Base-by-base conservation (phyloP, 2,797 vertebrate species). In the Diceros bicornis region DNA sequence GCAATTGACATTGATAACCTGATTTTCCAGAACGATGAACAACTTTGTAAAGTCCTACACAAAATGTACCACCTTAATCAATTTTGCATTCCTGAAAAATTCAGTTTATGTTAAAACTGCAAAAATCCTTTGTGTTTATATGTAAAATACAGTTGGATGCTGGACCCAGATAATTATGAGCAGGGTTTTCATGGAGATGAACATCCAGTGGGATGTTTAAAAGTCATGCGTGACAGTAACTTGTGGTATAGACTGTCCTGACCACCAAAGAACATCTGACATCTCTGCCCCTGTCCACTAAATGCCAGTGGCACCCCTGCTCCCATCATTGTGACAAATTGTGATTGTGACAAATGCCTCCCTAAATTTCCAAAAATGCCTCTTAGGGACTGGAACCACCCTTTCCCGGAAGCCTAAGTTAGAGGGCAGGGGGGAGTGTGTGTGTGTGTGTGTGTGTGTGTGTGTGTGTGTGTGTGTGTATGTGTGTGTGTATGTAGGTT, bases 21-120 rank as follows among this genome's bases (percentile, higher is more conserved):
- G 25, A 90, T 57, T 93, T 88, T 84, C 77, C 66, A 91, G 82
- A 93, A 87, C 50, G 34, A 27, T 59, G 55, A 89, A 37, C 47
- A 85, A 44, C 57, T 7, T n/a, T 95, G 18, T 21, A 74, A 37
- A 59, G 29, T 88, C 62, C 50, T 16, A 4, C 81, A 68, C 14
- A 64, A 41, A 79, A 34, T 59, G 17, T 29, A 57, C 55, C 7
- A n/a, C 27, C 61, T 85, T 95, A 27, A n/a, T 47, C 82, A 79
- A 23, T 72, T 69, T 66, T 50, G 44, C 64, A 18, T 78, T 83
- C 55, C 81, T 83, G 62, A 87, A 59, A 96, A 86, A 25, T 44
- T 75, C 23, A 59, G 6, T 29, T 1, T 55, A 29, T 89, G 18
- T 77, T 78, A 78, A 86, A 94, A 89, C 7, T 85, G n/a, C 32